Conservation (phyloP, 2,113 vertebrate species). For the Ibidorhyncha struthersii region DNA sequence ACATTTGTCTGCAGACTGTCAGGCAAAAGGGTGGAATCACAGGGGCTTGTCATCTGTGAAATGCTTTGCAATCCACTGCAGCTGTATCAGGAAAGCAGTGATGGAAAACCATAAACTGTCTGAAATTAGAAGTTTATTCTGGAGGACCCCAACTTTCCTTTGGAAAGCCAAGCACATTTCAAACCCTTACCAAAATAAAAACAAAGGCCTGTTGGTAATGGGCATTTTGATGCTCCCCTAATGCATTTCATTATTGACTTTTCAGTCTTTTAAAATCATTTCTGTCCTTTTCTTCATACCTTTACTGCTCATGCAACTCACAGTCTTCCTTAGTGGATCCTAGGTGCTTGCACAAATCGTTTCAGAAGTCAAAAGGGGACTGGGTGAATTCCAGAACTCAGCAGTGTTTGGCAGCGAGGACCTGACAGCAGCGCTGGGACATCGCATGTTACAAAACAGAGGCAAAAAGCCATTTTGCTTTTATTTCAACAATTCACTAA, state of each 20-base stretch:
- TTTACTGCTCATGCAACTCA: neutral
- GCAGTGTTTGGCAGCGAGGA: neutral
- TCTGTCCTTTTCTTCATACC: neutral
- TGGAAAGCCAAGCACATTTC: no score
- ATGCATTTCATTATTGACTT: neutral
- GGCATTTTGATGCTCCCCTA: neutral
- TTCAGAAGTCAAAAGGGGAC: neutral
- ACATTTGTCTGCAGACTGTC: no score
- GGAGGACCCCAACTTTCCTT: no score
- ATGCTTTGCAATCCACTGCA: no score
- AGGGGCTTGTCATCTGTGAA: no score
- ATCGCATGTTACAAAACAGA: neutral
- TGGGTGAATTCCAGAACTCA: neutral
- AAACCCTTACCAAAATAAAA: neutral
- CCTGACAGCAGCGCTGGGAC: neutral
- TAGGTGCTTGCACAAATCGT: neutral
- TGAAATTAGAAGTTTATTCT: no score
- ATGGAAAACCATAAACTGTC: no score
- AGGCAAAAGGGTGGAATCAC: no score
- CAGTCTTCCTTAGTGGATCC: neutral
- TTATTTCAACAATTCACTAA: neutral
- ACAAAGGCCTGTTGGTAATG: neutral
- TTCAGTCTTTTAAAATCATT: neutral
- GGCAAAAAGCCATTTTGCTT: neutral
- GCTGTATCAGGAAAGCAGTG: no score